phyloP scores from a whole-genome alignment of 2,113 vertebrate genomes.

The Syngnathus floridae region DNA sequence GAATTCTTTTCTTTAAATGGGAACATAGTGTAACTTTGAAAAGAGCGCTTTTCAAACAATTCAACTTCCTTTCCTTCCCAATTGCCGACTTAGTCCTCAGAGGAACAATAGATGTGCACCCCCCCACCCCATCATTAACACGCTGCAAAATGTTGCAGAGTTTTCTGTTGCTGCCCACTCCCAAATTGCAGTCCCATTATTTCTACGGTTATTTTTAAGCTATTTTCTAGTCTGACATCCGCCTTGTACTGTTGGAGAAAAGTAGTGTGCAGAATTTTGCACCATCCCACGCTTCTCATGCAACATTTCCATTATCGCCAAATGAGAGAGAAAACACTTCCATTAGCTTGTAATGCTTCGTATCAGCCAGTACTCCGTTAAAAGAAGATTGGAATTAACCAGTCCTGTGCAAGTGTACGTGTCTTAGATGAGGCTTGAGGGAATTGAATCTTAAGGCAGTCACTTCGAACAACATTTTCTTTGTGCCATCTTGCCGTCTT shows the following conservation, averaged over 20 bases:
- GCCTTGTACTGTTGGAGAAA: conserved; percentile 32
- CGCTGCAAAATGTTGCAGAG: conserved; percentile 13
- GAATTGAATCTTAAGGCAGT: conserved; percentile 38
- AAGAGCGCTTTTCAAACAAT: conserved; percentile 53
- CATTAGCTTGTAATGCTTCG: conserved; percentile 39
- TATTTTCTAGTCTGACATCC: conserved; percentile 42
- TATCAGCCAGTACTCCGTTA: conserved; percentile 45
- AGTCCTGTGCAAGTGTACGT: conserved; percentile 28
- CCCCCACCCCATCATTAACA: conserved; percentile 46
- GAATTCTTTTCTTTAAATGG: conserved; percentile 59
- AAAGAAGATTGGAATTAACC: conserved; percentile 55
- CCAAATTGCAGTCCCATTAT: conserved; percentile 39
- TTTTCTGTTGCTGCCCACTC: conserved; percentile 44
- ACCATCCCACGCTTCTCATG: conserved; percentile 34
- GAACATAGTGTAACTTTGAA: conserved; percentile 49
- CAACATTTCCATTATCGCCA: conserved; percentile 35
- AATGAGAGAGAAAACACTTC: conserved; percentile 24
- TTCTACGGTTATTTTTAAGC: conserved; percentile 58
- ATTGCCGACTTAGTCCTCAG: conserved; percentile 14
- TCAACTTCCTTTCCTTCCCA: conserved; percentile 40
- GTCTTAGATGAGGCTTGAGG: conserved; percentile 43
- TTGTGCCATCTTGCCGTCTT: conserved; percentile 14
- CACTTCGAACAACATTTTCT: not conserved
- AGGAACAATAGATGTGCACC: conserved; percentile 49
- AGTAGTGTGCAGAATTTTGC: conserved; percentile 39